Conservation (phyloP, 2,797 vertebrate genomes). For the Halcyon smyrnensis region DNA sequence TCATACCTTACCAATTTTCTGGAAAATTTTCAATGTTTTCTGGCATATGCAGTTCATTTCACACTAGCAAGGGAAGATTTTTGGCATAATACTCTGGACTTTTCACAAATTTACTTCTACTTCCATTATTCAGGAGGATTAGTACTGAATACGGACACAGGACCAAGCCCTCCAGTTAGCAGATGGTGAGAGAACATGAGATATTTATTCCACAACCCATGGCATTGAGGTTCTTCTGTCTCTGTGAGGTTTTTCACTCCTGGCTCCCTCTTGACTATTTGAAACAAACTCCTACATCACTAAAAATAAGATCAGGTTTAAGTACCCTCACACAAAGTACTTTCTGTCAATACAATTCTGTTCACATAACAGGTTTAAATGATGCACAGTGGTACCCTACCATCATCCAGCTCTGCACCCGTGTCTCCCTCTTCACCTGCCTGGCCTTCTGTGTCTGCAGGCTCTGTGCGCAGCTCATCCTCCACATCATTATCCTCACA, state of each 20-base stretch:
- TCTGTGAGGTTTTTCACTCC: neutral
- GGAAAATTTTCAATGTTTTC: neutral
- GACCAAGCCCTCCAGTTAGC: neutral
- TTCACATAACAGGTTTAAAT: neutral
- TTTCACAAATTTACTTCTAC: neutral
- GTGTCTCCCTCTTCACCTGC: constrained; percentile 87
- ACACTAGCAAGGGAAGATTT: neutral
- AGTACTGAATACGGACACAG: neutral
- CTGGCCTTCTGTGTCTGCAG: constrained; percentile 80
- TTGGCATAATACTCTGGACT: neutral
- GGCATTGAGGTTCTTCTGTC: neutral
- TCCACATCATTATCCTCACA: constrained; percentile 86
- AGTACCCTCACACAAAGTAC: neutral
- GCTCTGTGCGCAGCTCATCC: constrained; percentile 85
- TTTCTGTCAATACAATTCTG: neutral
- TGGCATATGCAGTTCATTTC: neutral
- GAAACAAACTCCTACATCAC: neutral
- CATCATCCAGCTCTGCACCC: constrained; percentile 91
- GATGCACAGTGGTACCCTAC: constrained; percentile 72
- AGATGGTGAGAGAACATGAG: neutral
- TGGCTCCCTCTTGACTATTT: neutral
- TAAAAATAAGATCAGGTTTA: neutral
- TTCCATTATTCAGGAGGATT: neutral
- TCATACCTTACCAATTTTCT: neutral
- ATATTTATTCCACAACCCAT: neutral